Evolutionary conservation across 1,140 invertebrate genomes (phyloP), one percentile per base, ranked within the genome.

Genomic region (Hyles euphorbiae): DNA sequence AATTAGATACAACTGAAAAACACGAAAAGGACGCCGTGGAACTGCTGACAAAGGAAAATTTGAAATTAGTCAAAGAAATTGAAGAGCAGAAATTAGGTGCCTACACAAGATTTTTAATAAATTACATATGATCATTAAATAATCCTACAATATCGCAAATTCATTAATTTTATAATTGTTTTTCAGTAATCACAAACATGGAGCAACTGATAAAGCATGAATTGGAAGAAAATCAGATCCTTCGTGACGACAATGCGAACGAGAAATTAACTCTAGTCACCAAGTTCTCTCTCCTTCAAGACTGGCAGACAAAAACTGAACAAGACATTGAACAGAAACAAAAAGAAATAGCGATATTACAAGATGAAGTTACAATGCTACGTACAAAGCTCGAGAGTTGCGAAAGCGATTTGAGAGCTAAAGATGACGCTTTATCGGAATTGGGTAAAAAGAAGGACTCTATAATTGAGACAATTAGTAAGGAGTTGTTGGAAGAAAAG

Each of bases 41-140:
- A 32, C 53, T 63, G 59, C 56, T 74, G 47, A 65, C 64, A 61
- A 53, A 63, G 9, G 67, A 78, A 43, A 77, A 75, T 40, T 3
- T 36, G 5, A 22, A 74, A 10, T 45, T 81, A 12, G 34, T 54
- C n/a, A 61, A 63, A 10, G 50, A 47, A 11, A 58, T 68, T 34
- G 69, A 76, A 55, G 63, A 79, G 7, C 71, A 73, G n/a, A 66
- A 73, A 66, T 56, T 46, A 51, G 71, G 81, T 83, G 70, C 12
- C 46, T 53, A n/a, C 9, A 1, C 22, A 46, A 7, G 4, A 32
- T 63, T 55, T 51, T 56, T 8, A 40, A 40, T 36, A 5, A 40
- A 45, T 34, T 10, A 56, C 51, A 3, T 65, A 53, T 50, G 33
- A 34, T 46, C 2, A 22, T 22, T 22, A 56, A 10, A 8, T 53